A percentile compares a stretch with the other conserved stretches of the same genome.
Evolutionary conservation across 2,113 vertebrate genomes (phyloP).

Genomic region (Hydrolagus affinis): DNA sequence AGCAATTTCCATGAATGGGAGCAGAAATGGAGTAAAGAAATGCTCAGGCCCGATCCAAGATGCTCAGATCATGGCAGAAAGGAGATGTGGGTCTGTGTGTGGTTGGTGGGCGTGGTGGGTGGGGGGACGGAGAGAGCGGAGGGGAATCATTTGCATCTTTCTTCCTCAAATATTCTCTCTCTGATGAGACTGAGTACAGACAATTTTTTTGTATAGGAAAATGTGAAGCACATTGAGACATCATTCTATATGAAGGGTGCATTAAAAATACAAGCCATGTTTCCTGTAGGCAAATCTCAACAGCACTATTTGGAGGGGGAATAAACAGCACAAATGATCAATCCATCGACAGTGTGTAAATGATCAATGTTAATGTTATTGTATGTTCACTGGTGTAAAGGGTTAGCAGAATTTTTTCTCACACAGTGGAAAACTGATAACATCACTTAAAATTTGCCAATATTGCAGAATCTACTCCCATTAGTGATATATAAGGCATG

Average conservation of each 20-base stretch:
- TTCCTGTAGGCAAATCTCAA: background rate
- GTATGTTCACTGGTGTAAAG: background rate
- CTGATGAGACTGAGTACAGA: background rate
- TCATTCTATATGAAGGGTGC: too few species aligned
- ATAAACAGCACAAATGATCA: background rate
- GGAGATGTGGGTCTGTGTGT: too few species aligned
- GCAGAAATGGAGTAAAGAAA: too few species aligned
- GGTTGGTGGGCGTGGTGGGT: too few species aligned
- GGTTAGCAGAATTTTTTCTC: background rate
- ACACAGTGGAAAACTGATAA: conserved; percentile 1
- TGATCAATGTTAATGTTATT: background rate
- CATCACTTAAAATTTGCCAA: background rate
- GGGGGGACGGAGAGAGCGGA: background rate
- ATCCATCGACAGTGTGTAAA: background rate
- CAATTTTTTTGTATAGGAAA: too few species aligned
- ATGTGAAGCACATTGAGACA: too few species aligned
- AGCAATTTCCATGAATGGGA: too few species aligned
- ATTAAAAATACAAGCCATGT: background rate
- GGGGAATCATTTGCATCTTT: background rate
- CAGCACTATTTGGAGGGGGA: background rate
- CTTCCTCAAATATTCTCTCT: too few species aligned
- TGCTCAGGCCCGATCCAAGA: too few species aligned
- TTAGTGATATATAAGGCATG: background rate
- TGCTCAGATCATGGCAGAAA: too few species aligned
- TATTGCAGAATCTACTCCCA: background rate